phyloP scores from a whole-genome alignment of 2,888 invertebrate species.

The Criorhina ranunculi region DNA sequence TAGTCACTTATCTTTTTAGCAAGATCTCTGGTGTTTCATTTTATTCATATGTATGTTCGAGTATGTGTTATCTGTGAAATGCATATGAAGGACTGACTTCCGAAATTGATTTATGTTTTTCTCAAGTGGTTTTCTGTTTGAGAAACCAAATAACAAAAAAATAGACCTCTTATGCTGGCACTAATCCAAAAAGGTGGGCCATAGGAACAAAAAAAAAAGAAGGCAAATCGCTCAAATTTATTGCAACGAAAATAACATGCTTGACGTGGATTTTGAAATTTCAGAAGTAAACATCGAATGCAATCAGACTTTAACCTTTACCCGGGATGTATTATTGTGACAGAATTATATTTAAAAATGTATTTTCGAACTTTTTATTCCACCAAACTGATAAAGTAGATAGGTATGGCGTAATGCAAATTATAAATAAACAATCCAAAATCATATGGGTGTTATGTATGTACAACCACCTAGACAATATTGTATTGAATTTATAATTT shows the following conservation, averaged over 20 bases:
- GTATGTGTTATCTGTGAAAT: neutral
- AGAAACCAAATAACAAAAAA: neutral
- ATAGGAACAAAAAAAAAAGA: neutral
- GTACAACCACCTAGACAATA: neutral
- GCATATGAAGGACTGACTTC: neutral
- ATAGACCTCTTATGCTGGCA: neutral
- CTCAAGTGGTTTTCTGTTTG: neutral
- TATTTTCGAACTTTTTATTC: slow-evolving; percentile 3
- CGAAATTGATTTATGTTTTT: neutral
- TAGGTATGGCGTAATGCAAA: neutral
- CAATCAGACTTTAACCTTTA: slow-evolving; percentile 18
- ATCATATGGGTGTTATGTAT: neutral
- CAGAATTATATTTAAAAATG: slow-evolving; percentile 2
- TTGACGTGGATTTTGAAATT: neutral
- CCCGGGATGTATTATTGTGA: neutral
- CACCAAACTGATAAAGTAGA: neutral
- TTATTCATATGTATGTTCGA: neutral
- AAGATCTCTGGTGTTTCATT: neutral
- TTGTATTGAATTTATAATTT: slow-evolving; percentile 15
- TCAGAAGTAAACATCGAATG: neutral
- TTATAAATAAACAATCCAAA: slow-evolving; percentile 7
- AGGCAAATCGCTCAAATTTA: slow-evolving; percentile 12
- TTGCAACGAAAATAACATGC: slow-evolving; percentile 5
- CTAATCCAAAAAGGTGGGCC: slow-evolving; percentile 10
- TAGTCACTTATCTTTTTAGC: slow-evolving; percentile 6